Percentiles rank a stretch among this genome's conserved stretches.
phyloP scores from a whole-genome alignment of 2,113 vertebrate genomes.

The Oryzias javanicus region DNA sequence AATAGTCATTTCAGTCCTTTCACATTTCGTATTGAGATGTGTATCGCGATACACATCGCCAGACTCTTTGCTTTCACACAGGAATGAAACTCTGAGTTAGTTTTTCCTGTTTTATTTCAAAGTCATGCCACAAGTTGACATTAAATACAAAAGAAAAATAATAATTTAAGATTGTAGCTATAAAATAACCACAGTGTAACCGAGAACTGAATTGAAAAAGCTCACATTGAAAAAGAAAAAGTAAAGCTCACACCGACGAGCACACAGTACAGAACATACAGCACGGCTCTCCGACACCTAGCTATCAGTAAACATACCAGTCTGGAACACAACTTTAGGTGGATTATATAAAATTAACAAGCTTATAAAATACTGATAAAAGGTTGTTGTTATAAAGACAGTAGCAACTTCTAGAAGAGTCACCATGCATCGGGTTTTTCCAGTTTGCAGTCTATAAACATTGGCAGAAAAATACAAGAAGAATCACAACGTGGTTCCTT shows the following conservation, averaged over 20 bases:
- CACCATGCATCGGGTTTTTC: constrained; percentile 74
- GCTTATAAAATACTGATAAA: constrained; percentile 80
- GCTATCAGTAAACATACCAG: constrained; percentile 67
- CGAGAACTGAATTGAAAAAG: constrained; percentile 59
- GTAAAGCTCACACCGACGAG: constrained; percentile 47
- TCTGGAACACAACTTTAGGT: constrained; percentile 54
- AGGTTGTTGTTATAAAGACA: constrained; percentile 76
- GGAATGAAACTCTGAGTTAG: constrained; percentile 11
- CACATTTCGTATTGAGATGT: too few relatives aligned
- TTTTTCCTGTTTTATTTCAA: constrained; percentile 80
- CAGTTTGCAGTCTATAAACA: constrained; percentile 68
- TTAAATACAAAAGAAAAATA: constrained; percentile 80
- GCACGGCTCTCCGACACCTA: constrained; percentile 64
- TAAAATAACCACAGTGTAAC: constrained; percentile 82
- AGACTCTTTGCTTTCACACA: not conserved
- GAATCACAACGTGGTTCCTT: constrained; percentile 73
- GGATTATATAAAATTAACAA: constrained; percentile 77
- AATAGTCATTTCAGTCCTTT: too few relatives aligned
- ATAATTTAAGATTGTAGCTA: constrained; percentile 66
- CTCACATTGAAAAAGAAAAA: constrained; percentile 35
- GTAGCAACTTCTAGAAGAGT: constrained; percentile 72
- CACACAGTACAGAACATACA: constrained; percentile 67
- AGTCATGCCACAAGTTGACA: constrained; percentile 85
- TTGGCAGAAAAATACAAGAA: constrained; percentile 75
- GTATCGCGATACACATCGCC: too few relatives aligned